Base-by-base conservation (phyloP, 30 jellyfish, hydroid and myxozoan species). In the Aurelia aurita region DNA sequence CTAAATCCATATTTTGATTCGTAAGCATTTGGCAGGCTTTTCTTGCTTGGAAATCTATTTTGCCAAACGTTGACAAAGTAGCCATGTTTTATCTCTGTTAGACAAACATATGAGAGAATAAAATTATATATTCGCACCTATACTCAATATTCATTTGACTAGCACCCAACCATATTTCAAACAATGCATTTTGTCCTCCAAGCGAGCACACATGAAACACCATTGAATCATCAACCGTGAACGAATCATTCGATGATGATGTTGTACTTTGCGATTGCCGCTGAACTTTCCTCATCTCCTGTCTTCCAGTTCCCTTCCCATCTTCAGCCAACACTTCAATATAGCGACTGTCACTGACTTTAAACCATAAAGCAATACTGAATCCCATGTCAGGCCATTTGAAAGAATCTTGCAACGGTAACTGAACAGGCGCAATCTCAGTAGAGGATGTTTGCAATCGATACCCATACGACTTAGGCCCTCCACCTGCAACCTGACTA, bases 301-400 rank as follows among this genome's bases (percentile, higher is more conserved):
- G 51, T 2, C 43, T 19, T 12, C n/a, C 32, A n/a, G 43, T 39
- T 0, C 65, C 62, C 18, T n/a, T 85, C 2, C 74, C 26, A 16
- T 43, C 58, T 22, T 77, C 55, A 29, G 32, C 55, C 23, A 63
- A 10, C 21, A 62, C 39, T 15, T 58, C 60, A 26, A 58, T 11
- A 16, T 46, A 60, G 0, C 23, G 51, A 69, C 44, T 47, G 47
- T 94, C 96, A 54, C 64, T 58, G 5, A 94, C 65, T 18, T 80
- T 86, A 77, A 79, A 94, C 99, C 99, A 94, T 4, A 88, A 49
- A 0, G 97, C 90, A 3, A 94, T 47, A 35, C 99, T 84, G 58
- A 94, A 88, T 31, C 94, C 99, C 77, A 76, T 89, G 47, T 89
- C 99, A 7, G 99, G 99, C 99, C 99, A 94, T 31, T 77, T 58